These are phyloP conservation scores for Baryphthengus martii DNA, from an alignment of 2,113 vertebrate species.

Conservation along the genomic window DNA sequence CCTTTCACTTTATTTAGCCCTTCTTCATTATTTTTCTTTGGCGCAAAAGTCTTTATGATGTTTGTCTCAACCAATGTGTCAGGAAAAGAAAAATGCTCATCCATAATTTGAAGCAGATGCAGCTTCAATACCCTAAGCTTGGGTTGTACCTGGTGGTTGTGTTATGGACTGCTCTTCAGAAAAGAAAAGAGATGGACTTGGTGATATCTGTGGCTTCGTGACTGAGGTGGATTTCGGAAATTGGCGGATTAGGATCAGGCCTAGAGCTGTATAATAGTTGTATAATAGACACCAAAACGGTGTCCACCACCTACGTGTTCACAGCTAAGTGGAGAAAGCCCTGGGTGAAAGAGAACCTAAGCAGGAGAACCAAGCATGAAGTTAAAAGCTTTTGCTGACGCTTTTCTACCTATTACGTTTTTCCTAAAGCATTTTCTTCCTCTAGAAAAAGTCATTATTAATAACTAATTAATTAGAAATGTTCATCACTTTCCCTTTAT, in stretches of 20 bases:
- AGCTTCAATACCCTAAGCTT: background rate
- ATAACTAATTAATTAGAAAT: background rate
- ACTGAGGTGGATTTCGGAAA: background rate
- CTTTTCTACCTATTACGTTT: background rate
- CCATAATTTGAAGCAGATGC: background rate
- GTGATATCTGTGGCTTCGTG: background rate
- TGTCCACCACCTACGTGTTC: background rate
- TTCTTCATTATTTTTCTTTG: background rate
- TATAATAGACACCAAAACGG: background rate
- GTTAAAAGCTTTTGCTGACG: background rate
- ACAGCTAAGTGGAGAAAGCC: background rate
- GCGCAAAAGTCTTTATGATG: background rate
- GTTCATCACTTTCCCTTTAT: background rate
- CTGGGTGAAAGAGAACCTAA: background rate
- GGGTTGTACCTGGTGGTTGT: background rate
- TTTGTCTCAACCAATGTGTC: background rate
- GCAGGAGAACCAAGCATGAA: background rate
- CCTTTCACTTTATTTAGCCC: background rate
- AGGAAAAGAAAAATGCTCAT: background rate
- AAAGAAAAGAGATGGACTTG: background rate
- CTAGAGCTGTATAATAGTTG: accelerated
- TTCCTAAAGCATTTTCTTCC: background rate
- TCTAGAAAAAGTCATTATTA: background rate
- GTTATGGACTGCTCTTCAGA: background rate
- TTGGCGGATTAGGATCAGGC: background rate